phyloP scores from a whole-genome alignment of 2,888 invertebrate species.

The Pteria penguin region DNA sequence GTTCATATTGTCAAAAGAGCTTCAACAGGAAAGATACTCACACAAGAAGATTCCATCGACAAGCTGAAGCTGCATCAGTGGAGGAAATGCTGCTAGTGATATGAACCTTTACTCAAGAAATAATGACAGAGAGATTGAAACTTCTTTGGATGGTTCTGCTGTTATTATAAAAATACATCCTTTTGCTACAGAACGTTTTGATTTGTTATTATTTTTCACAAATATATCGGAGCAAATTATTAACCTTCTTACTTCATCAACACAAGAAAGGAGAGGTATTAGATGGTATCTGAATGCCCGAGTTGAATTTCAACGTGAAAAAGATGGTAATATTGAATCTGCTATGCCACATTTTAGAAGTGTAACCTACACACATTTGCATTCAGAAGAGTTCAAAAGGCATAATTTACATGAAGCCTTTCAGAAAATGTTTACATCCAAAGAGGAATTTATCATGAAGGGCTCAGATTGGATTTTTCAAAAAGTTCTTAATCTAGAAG shows the following conservation, averaged over 20 bases:
- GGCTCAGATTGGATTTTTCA: constrained; percentile 48
- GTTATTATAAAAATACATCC: not conserved
- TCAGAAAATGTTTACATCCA: constrained; percentile 48
- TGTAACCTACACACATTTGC: not conserved
- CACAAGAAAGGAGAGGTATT: not conserved
- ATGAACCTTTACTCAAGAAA: no score
- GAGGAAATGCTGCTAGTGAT: no score
- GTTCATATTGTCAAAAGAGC: not conserved
- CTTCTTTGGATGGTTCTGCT: not conserved
- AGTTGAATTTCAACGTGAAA: constrained; percentile 11
- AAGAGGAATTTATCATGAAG: constrained; percentile 49
- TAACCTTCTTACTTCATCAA: not conserved
- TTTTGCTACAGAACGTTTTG: not conserved
- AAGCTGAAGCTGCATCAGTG: not conserved
- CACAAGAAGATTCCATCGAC: not conserved
- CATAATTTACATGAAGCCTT: constrained; percentile 35
- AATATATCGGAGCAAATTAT: not conserved
- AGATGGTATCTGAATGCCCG: not conserved
- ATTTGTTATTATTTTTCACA: not conserved
- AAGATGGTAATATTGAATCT: not conserved
- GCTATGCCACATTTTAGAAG: constrained; percentile 5
- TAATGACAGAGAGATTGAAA: not conserved
- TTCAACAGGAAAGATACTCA: constrained; percentile 22
- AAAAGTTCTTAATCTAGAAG: constrained; percentile 34
- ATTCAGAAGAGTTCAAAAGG: constrained; percentile 7